Conservation (phyloP, 2,888 invertebrate genomes). For the Osmoderma eremita region DNA sequence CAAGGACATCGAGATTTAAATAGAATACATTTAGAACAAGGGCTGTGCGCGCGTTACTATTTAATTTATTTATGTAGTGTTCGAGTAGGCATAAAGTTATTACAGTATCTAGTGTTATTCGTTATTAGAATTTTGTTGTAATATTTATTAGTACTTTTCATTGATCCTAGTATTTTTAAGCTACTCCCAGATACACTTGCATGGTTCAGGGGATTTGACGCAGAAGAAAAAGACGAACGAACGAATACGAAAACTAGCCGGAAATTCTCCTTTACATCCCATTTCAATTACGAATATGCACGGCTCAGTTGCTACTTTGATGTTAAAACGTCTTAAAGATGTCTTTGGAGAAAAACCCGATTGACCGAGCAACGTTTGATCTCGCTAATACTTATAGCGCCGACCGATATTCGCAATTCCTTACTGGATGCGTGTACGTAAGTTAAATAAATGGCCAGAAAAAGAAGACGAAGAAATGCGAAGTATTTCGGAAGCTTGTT, state of each 20-base stretch:
- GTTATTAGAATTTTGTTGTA: too few relatives aligned
- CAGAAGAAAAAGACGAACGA: conserved; percentile 12
- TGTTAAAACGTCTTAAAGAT: conserved; percentile 49
- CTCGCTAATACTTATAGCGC: conserved; percentile 48
- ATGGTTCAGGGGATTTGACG: neutral
- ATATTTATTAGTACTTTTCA: too few relatives aligned
- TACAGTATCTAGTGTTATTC: too few relatives aligned
- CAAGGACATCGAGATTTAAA: conserved; percentile 59
- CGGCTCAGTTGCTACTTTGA: conserved; percentile 49
- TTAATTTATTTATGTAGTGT: too few relatives aligned
- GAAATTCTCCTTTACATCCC: conserved; percentile 36
- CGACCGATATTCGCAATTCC: conserved; percentile 27
- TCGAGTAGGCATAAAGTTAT: too few relatives aligned
- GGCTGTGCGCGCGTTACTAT: too few relatives aligned
- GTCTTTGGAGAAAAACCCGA: conserved; percentile 47
- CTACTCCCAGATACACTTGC: neutral
- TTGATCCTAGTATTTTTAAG: neutral
- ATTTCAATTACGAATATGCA: conserved; percentile 47
- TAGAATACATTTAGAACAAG: conserved; percentile 48
- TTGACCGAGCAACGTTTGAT: conserved; percentile 55
- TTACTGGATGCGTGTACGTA: conserved; percentile 1
- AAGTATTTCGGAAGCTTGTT: conserved; percentile 13
- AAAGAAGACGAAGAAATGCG: neutral
- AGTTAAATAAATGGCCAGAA: conserved; percentile 13
- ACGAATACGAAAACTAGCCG: conserved; percentile 27